Evolutionary conservation across 2,888 invertebrate genomes (phyloP), one percentile per base, ranked within the genome.

Genomic region (Caenorhabditis sp.): DNA sequence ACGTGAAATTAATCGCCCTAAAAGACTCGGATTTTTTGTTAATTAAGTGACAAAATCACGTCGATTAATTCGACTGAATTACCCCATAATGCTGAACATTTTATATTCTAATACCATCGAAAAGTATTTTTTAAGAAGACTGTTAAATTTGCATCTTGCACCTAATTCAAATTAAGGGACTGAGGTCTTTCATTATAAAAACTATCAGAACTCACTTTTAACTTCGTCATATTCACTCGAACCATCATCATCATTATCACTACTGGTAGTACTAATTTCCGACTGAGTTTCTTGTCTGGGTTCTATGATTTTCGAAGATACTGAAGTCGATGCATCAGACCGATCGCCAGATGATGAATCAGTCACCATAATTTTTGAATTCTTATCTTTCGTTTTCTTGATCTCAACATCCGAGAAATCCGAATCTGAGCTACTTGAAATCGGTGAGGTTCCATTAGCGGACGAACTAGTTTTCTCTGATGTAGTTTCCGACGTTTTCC

Each of bases 381-480:
- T n/a, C 25, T 26, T 25, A 20, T 26, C 23, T 26, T 17, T 31
- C 53, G 21, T 7, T 14, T 25, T 25, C 10, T 53, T 25, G 3
- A 53, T 10, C n/a, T 53, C 53, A 53, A 25, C 53, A 25, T 53
- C 53, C 53, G 53, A 25, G n/a, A 17, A 43, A 14, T 43, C 43
- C 2, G 2, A 2, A 14, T 43, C 43, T 3, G 43, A 43, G 17
- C 43, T 43, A 4, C 8, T 12, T 12, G 43, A 10, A 10, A 43
- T 31, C 10, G 43, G 17, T 3, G 43, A 12, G 8, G 17, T 14
- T 43, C 17, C 43, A 43, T 43, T 10, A 4, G 31, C 10, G 4
- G 31, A 31, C 10, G 4, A 14, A 14, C 14, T 12, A 3, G 43
- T 10, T 14, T 43, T 43, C 3, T 43, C 43, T 14, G 43, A 43